These are phyloP conservation scores for Blennius ocellaris DNA, from an alignment of 2,113 vertebrate species.

Conservation along the genomic window DNA sequence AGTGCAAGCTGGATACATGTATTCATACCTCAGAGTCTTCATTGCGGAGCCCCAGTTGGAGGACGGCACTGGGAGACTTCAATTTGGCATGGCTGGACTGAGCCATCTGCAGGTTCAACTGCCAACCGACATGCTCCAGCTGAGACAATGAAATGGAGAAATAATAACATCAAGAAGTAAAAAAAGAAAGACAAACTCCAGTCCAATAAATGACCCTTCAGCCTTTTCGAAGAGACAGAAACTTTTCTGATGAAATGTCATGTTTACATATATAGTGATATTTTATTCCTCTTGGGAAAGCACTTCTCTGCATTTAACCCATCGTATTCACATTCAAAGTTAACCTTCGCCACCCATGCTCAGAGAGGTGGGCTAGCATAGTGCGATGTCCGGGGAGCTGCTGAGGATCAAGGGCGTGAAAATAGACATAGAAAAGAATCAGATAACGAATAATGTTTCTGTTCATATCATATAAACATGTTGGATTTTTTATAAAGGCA, in stretches of 20 bases:
- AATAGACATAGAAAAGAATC: too few relatives aligned
- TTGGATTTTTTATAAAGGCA: too few relatives aligned
- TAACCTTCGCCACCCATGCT: too few relatives aligned
- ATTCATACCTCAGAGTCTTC: constrained; percentile 90
- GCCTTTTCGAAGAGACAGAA: constrained; percentile 24
- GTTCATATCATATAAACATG: too few relatives aligned
- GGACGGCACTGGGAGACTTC: constrained; percentile 89
- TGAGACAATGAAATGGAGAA: constrained; percentile 71
- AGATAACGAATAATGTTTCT: too few relatives aligned
- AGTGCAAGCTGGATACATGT: background rate
- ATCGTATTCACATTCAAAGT: too few relatives aligned
- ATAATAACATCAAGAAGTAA: too few relatives aligned
- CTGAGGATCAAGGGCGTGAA: too few relatives aligned
- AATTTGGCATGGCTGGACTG: constrained; percentile 90
- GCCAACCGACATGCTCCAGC: constrained; percentile 94
- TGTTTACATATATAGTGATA: background rate
- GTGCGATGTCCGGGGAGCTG: too few relatives aligned
- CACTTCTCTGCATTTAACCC: too few relatives aligned
- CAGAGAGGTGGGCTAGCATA: too few relatives aligned
- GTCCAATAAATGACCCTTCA: constrained; percentile 8
- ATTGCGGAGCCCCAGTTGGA: constrained; percentile 89
- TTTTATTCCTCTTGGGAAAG: background rate
- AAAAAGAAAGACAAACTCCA: background rate
- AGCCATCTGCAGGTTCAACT: constrained; percentile 96
- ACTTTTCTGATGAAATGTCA: constrained; percentile 5